Evolutionary conservation across 2,113 vertebrate species (phyloP).

Genomic region (Oreochromis spilurus): DNA sequence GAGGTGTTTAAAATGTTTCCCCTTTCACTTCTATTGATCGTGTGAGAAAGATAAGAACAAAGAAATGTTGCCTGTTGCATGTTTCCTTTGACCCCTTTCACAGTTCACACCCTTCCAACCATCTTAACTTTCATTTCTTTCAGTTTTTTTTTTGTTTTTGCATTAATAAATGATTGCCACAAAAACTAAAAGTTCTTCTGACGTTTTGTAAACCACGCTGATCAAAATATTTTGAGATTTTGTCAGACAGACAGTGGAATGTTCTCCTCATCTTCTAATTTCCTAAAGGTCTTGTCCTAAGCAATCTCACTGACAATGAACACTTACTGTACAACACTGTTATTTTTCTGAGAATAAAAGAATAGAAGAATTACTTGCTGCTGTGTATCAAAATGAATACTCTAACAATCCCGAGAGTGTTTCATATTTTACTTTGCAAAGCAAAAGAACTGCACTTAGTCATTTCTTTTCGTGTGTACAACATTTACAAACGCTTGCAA

Average conservation of each 20-base stretch:
- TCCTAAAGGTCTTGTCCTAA: not conserved
- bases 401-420: not conserved
- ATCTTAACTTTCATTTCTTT: not conserved
- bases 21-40: constrained; percentile 39
- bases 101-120: not conserved
- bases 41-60: constrained; percentile 28
- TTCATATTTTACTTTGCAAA: not conserved
- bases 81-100: constrained; percentile 27
- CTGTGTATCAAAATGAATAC: not conserved
- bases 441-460: not conserved
- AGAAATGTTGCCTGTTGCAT: constrained; percentile 29
- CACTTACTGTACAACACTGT: not conserved
- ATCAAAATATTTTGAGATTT: not conserved
- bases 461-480: not conserved
- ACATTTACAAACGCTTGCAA: not conserved
- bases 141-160: not conserved
- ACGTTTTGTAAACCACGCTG: not conserved
- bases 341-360: not conserved
- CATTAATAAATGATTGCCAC: not conserved
- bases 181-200: not conserved
- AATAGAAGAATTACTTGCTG: not conserved
- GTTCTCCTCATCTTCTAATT: not conserved
- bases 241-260: not conserved
- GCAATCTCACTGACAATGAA: not conserved
- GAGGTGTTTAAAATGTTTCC: not conserved